Evolutionary conservation across 23 tunicate genomes (phyloP), one percentile per base, ranked within the genome.

Genomic region (Diplosoma virens): DNA sequence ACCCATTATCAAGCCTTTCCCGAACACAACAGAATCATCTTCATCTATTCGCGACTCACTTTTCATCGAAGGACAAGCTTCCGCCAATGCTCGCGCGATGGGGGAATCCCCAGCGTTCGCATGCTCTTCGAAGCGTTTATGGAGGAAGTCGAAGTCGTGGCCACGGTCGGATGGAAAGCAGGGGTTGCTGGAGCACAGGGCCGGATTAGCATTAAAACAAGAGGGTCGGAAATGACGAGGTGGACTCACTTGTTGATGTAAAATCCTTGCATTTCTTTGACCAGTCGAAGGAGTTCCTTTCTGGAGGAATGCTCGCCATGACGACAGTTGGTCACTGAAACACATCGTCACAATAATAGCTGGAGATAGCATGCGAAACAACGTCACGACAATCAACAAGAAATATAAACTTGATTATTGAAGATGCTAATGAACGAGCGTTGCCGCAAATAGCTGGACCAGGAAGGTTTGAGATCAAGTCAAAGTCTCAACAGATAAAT

Each of bases 281-380:
- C 14, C 50, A 41, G 50, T 14, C 14, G 11, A 14, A 41, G 50
- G 11, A 41, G 50, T 41, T 41, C 50, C 50, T 41, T 41, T 41
- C 9, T 14, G 50, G 85, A 56, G n/a, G 81, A 53, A 37, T 90
- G 81, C 25, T 78, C 47, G 2, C 97, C 97, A 1, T 66, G 47
- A 16, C 97, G 52, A 67, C 90, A 84, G 64, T 90, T 90, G 18
- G 97, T 90, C 4, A 88, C 95, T 88, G 75, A 7, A 67, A 54
- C n/a, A n/a, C n/a, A n/a, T n/a, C n/a, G n/a, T n/a, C n/a, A n/a
- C n/a, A n/a, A n/a, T n/a, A n/a, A n/a, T n/a, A n/a, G n/a, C n/a
- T n/a, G n/a, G n/a, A n/a, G n/a, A n/a, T n/a, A n/a, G n/a, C n/a
- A n/a, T n/a, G n/a, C n/a, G n/a, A n/a, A n/a, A n/a, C n/a, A n/a